A percentile compares a stretch with the other conserved stretches of the same genome.
Evolutionary conservation across 2,113 vertebrate species (phyloP).

Genomic region (Misgurnus anguillicaudatus): DNA sequence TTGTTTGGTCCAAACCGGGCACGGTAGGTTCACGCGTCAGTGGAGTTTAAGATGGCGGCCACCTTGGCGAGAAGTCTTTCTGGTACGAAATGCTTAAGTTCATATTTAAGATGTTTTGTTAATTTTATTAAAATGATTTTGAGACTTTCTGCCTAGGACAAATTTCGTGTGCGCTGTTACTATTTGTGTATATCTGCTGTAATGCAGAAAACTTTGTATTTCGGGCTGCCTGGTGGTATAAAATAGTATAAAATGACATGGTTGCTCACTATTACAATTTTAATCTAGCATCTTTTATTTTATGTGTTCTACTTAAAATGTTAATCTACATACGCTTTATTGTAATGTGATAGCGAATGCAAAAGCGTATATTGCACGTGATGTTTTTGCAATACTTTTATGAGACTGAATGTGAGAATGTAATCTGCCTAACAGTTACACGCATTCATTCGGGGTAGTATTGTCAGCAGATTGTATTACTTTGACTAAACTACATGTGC

Average conservation of each 20-base stretch:
- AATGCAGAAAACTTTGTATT: not conserved
- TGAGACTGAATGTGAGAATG: too few relatives aligned
- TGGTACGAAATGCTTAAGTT: conserved; percentile 55
- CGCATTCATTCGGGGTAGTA: not conserved
- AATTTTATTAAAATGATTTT: too few relatives aligned
- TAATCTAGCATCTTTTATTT: too few relatives aligned
- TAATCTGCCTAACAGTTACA: too few relatives aligned
- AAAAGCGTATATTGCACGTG: too few relatives aligned
- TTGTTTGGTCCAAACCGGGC: conserved; percentile 51
- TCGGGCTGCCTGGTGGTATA: too few relatives aligned
- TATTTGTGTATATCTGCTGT: not conserved
- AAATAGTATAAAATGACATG: too few relatives aligned
- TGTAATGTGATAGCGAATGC: too few relatives aligned
- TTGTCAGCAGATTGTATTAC: not conserved
- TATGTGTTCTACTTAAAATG: too few relatives aligned
- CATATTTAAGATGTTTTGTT: not conserved
- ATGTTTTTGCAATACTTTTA: too few relatives aligned
- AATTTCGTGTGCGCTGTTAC: not conserved
- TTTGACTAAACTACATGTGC: not conserved
- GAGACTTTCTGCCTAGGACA: not conserved
- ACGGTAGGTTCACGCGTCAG: conserved; percentile 54
- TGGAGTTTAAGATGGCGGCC: conserved; percentile 67
- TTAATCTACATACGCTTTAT: too few relatives aligned
- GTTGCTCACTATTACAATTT: too few relatives aligned
- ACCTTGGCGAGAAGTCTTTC: conserved; percentile 59